Evolutionary conservation across 2,888 invertebrate genomes (phyloP), one percentile per base, ranked within the genome.

Genomic region (Eristalinus aeneus): DNA sequence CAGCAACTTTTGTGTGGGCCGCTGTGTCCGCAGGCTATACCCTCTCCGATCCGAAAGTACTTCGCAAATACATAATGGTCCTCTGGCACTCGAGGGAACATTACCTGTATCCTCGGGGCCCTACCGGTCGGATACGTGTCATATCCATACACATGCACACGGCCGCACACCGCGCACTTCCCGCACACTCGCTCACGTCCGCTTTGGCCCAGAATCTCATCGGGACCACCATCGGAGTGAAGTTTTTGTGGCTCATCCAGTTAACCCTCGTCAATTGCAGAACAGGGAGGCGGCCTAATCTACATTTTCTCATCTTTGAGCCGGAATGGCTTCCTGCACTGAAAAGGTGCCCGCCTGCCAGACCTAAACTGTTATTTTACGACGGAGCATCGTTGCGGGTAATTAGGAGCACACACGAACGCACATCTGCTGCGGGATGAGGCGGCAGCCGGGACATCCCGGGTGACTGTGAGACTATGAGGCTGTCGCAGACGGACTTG

Each of bases 181-280:
- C 34, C 9, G 9, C 68, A 58, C 34, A 60, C 46, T 12, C 27
- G 46, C 34, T n/a, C 16, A 46, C 46, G 46, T 68, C 64, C 23
- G 36, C 36, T 61, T 63, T 82, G 67, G 56, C 67, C 56, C 65
- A 36, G 12, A 67, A 72, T 67, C 64, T 65, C 74, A 58, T 36
- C 72, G 31, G 23, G 22, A 36, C 27, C 2, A 27, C 27, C 27
- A 27, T 36, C 54, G 60, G 67, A 60, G 65, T 10, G 46, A 73
- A 63, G 72, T 77, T 77, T 77, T 81, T 81, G 85, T 61, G 65
- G 81, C 60, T 69, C 69, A 81, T 86, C 72, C 76, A 69, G 81
- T 65, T 77, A 69, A 64, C 81, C 85, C 72, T 77, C 64, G 76
- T 81, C 85, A 85, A 67, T 76, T 81, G 75, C 79, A 84, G 74